A percentile compares a stretch with the other conserved stretches of the same genome.
Evolutionary conservation across 92 coral and sea anemone genomes (phyloP).

Genomic region (Actinernus sp.): DNA sequence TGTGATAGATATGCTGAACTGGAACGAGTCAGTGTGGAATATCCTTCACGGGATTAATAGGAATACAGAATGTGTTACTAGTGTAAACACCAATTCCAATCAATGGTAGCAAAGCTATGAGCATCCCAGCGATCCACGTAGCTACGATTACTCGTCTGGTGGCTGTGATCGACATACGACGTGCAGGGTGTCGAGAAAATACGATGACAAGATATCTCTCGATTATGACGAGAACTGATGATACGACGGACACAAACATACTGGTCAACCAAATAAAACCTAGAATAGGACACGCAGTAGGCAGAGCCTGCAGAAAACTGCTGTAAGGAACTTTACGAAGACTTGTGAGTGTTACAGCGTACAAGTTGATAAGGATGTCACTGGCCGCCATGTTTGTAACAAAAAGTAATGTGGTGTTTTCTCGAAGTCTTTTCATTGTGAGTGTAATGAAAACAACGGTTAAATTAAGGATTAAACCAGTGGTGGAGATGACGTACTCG

Average conservation of each 20-base stretch:
- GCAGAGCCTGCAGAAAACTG: constrained; percentile 39
- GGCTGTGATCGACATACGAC: constrained; percentile 37
- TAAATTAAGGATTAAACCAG: constrained; percentile 58
- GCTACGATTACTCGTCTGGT: constrained; percentile 21
- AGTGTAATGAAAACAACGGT: constrained; percentile 34
- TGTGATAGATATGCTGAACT: constrained; percentile 41
- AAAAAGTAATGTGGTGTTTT: constrained; percentile 60
- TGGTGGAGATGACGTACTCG: constrained; percentile 53
- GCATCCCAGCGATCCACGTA: constrained; percentile 61
- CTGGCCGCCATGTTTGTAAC: constrained; percentile 77
- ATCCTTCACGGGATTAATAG: constrained; percentile 68
- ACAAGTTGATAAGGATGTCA: constrained; percentile 62
- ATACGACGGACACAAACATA: constrained; percentile 42
- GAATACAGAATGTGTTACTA: constrained; percentile 77
- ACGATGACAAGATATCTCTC: constrained; percentile 76
- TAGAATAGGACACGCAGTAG: constrained; percentile 53
- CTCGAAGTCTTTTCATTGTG: constrained; percentile 46
- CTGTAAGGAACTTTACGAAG: constrained; percentile 63
- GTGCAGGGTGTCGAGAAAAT: constrained; percentile 64
- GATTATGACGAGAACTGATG: constrained; percentile 55
- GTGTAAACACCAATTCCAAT: constrained; percentile 71
- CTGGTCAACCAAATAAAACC: constrained; percentile 79
- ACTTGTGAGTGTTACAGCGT: constrained; percentile 53
- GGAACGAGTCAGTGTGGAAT: constrained; percentile 60
- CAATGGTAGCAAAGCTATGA: constrained; percentile 51